Evolutionary conservation across 2,888 invertebrate genomes (phyloP).

Genomic region (Aromia moschata): DNA sequence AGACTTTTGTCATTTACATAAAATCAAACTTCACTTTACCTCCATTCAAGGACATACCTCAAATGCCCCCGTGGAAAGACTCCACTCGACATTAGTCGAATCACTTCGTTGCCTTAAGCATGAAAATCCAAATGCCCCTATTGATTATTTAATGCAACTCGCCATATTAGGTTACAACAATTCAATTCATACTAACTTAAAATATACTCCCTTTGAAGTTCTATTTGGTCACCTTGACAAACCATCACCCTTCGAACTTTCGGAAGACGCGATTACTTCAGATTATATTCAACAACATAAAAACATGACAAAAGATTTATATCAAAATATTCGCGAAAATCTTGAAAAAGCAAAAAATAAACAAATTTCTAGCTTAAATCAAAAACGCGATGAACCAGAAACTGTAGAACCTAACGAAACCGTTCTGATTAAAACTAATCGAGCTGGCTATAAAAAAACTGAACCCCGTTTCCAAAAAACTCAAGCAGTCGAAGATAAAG

Average conservation of each 20-base stretch:
- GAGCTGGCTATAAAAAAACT: neutral
- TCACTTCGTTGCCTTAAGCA: neutral
- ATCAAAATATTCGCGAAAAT: neutral
- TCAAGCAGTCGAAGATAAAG: neutral
- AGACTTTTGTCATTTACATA: no score
- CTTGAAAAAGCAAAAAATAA: neutral
- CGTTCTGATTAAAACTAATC: neutral
- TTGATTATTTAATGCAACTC: neutral
- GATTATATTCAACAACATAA: neutral
- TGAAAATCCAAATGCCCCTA: neutral
- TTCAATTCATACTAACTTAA: neutral
- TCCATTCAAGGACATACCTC: neutral
- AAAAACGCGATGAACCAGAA: neutral
- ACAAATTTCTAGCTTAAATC: neutral
- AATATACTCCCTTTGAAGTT: neutral
- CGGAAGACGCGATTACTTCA: neutral
- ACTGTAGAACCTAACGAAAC: neutral
- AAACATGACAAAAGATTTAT: neutral
- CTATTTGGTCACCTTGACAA: neutral
- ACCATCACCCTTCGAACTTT: neutral
- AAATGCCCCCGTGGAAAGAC: neutral
- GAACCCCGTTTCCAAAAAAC: neutral
- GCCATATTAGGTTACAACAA: neutral
- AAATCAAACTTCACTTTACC: neutral
- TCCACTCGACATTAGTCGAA: neutral